These are phyloP conservation scores for Lysandra bellargus DNA, from an alignment of 2,888 invertebrate species.

Conservation along the genomic window DNA sequence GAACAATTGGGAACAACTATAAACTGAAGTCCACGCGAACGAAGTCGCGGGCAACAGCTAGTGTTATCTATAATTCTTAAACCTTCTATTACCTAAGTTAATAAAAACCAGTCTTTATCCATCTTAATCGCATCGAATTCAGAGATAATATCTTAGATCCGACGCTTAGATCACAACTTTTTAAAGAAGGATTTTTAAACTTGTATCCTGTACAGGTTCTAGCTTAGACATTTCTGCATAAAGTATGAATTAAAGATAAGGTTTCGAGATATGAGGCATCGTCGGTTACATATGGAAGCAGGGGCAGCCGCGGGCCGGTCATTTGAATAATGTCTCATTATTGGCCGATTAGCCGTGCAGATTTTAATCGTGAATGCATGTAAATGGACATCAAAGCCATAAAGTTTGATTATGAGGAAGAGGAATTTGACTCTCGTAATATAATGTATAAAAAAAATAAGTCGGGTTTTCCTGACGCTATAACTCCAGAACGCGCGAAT, in stretches of 20 bases:
- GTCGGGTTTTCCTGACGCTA: too few relatives aligned
- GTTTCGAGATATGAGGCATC: slow-evolving; percentile 2
- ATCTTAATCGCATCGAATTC: neutral
- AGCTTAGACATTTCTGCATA: slow-evolving; percentile 25
- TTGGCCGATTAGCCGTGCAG: slow-evolving; percentile 45
- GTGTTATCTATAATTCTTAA: neutral
- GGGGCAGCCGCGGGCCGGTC: slow-evolving; percentile 47
- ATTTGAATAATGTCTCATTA: slow-evolving; percentile 53
- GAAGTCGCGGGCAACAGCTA: too few relatives aligned
- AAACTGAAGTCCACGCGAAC: too few relatives aligned
- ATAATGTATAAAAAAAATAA: too few relatives aligned
- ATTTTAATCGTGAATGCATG: slow-evolving; percentile 21
- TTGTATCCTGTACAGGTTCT: slow-evolving; percentile 2
- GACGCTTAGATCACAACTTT: neutral
- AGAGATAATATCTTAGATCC: neutral
- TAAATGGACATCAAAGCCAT: slow-evolving; percentile 11
- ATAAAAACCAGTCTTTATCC: neutral
- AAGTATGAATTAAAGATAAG: slow-evolving; percentile 26
- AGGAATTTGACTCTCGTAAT: neutral
- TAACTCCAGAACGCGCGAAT: too few relatives aligned
- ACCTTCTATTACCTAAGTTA: neutral
- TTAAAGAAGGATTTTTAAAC: neutral
- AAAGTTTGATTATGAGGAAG: neutral
- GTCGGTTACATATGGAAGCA: slow-evolving; percentile 24
- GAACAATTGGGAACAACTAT: too few relatives aligned